Conservation (phyloP, 2,888 invertebrate species). For the Lycaena phlaeas region DNA sequence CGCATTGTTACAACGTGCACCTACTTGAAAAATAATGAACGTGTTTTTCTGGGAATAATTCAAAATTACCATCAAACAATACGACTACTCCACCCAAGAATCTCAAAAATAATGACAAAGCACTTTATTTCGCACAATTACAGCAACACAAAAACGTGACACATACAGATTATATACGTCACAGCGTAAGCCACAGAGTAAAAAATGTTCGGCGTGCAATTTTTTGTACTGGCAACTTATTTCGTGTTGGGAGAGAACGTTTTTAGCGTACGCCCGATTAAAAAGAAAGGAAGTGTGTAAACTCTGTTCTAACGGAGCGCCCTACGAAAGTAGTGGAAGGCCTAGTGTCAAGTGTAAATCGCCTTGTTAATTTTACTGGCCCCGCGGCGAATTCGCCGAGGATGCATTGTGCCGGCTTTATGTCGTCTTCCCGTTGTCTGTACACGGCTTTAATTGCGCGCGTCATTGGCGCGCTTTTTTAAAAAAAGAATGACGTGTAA, state of each 20-base stretch:
- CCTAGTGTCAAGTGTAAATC: constrained; percentile 73
- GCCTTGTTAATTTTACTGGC: constrained; percentile 71
- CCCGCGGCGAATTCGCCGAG: constrained; percentile 72
- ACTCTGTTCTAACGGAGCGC: constrained; percentile 29
- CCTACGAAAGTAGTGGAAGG: constrained; percentile 58
- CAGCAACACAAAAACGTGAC: constrained; percentile 43
- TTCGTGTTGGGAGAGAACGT: constrained; percentile 19
- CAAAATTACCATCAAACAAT: constrained; percentile 29
- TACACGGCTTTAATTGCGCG: constrained; percentile 71
- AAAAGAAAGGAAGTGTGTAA: constrained; percentile 31
- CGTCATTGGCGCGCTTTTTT: constrained; percentile 72
- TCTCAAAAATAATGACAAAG: constrained; percentile 55
- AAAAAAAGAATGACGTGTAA: constrained; percentile 73
- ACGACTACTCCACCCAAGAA: constrained; percentile 24
- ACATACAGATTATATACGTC: constrained; percentile 33
- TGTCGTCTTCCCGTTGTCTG: constrained; percentile 71
- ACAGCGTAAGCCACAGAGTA: constrained; percentile 32
- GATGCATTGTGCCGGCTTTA: constrained; percentile 72
- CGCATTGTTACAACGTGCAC: constrained; percentile 24
- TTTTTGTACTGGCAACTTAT: constrained; percentile 20
- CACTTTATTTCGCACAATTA: constrained; percentile 66
- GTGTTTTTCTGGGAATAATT: constrained; percentile 20
- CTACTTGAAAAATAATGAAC: constrained; percentile 26
- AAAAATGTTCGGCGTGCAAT: constrained; percentile 16
- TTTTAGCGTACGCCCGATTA: constrained; percentile 29